Evolutionary conservation across 2,113 vertebrate genomes (phyloP), one percentile per base, ranked within the genome.

Genomic region (Oreochromis aureus): DNA sequence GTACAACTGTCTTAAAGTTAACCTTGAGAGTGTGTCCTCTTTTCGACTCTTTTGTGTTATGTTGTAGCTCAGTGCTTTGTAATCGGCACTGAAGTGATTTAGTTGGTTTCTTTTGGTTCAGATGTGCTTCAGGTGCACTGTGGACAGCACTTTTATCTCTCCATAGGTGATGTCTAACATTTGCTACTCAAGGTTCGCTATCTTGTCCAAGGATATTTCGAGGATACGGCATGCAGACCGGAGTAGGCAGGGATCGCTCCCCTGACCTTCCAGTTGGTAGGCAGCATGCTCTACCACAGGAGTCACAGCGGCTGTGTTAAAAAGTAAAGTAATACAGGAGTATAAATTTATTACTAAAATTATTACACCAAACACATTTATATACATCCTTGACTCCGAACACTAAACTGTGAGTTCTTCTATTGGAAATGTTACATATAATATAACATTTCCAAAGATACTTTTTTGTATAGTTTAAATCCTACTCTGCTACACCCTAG

Each of bases 21-120:
- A 89, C 89, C 88, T 91, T 88, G 79, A 76, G 59, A 63, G 76
- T 27, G 18, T 51, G 44, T 81, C 56, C 53, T 83, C n/a, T 76
- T 48, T 85, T 22, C 6, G 44, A 86, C 34, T 69, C 63, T 69
- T 39, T 69, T 44, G 24, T 22, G 18, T 59, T 41, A 10, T 19
- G 16, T 56, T 8, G 7, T 19, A 41, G 32, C 32, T 61, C 59
- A 59, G 8, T 55, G 44, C 27, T 56, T 59, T 80, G 34, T 15
- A 73, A 55, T 54, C 6, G 10, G 6, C 2, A 22, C 6, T 71
- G 15, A 66, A 66, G 41, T 82, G 30, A 80, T 11, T 46, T 19
- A 10, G 56, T 89, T 79, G 9, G 24, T 44, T 41, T 48, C 27
- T 86, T 73, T 73, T 18, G 46, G 46, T 82, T 79, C 22, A 82